phyloP scores from a whole-genome alignment of 2,888 invertebrate species.

The Parnassius orleans region DNA sequence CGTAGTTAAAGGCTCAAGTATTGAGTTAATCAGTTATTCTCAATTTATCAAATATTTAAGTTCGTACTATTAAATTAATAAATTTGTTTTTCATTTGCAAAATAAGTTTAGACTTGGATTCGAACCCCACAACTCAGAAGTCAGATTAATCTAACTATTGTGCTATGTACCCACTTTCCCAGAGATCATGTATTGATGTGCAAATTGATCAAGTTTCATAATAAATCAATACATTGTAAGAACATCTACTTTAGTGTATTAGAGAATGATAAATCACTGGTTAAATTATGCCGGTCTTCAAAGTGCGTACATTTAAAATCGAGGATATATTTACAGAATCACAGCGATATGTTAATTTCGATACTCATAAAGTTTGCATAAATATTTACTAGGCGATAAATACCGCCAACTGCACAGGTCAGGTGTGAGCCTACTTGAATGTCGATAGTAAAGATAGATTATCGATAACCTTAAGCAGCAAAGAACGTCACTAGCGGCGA shows the following conservation, averaged over 20 bases:
- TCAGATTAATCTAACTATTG: too few species aligned
- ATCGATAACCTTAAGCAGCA: constrained; percentile 60
- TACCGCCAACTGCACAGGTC: constrained; percentile 65
- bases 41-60: too few species aligned
- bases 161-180: too few species aligned
- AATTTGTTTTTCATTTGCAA: too few species aligned
- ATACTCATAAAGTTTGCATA: constrained; percentile 60
- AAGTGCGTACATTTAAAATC: constrained; percentile 39
- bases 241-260: constrained; percentile 2
- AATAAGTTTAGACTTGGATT: too few species aligned
- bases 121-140: too few species aligned
- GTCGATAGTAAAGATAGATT: constrained; percentile 41
- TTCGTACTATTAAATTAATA: too few species aligned
- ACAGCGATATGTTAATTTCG: constrained; percentile 52
- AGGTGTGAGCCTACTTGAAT: constrained; percentile 51
- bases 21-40: too few species aligned
- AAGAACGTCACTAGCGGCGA: constrained; percentile 53
- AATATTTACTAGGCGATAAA: constrained; percentile 59
- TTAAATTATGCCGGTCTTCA: constrained; percentile 12
- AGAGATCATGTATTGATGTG: background rate
- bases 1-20: too few species aligned
- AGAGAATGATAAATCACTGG: constrained; percentile 24
- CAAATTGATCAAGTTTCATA: background rate
- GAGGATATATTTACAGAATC: constrained; percentile 41
- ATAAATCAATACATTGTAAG: constrained; percentile 8